Conservation (phyloP, 2,113 vertebrate species). For the Pachyramphus minor region DNA sequence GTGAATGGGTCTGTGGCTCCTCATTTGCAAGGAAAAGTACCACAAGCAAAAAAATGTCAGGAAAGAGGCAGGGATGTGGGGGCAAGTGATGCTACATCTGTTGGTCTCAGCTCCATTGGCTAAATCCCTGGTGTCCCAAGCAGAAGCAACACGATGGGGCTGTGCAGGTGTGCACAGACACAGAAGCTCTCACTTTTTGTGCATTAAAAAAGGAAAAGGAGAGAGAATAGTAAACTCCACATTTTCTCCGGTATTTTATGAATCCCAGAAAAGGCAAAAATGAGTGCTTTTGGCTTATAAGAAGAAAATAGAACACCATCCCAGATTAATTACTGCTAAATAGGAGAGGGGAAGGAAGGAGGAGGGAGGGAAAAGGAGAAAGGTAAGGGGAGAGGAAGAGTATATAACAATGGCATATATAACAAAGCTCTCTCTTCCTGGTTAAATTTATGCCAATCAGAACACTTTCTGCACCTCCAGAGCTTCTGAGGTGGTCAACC, state of each 20-base stretch:
- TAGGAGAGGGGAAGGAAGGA: background rate
- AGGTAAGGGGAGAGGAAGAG: background rate
- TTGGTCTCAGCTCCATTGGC: background rate
- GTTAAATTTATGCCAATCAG: background rate
- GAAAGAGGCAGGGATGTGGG: accelerated
- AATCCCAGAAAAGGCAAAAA: background rate
- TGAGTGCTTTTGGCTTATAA: background rate
- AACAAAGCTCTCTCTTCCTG: background rate
- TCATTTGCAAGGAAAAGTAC: background rate
- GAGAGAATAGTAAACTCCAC: background rate
- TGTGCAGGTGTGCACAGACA: background rate
- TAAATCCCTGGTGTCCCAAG: background rate
- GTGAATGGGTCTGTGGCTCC: background rate
- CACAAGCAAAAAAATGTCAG: background rate
- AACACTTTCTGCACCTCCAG: background rate
- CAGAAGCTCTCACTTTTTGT: background rate
- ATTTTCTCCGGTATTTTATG: background rate
- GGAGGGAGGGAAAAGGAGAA: background rate
- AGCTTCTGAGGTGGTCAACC: background rate
- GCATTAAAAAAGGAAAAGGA: background rate
- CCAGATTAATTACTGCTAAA: background rate
- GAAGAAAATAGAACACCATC: background rate
- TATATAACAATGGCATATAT: background rate
- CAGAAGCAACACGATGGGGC: background rate
- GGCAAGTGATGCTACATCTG: background rate